Conservation (phyloP, 2,888 invertebrate species). For the Lasioglossum villosulum region DNA sequence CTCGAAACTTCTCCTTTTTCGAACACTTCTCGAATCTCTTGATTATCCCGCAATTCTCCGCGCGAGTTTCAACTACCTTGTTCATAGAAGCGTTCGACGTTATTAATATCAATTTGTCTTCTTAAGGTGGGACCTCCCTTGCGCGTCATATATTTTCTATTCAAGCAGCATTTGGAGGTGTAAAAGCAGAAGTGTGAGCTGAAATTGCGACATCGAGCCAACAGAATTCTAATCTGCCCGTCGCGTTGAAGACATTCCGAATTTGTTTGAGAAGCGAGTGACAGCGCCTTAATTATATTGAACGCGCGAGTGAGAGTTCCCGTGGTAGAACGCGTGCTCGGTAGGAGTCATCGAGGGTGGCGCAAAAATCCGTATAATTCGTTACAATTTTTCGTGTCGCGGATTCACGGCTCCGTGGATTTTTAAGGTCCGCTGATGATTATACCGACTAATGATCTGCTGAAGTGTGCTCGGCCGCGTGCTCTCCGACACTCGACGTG, state of each 20-base stretch:
- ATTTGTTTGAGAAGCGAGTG: background rate
- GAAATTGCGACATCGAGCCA: background rate
- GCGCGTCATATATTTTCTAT: too few relatives aligned
- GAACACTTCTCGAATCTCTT: too few relatives aligned
- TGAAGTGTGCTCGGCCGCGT: constrained; percentile 53
- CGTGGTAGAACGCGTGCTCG: background rate
- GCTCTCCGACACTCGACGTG: constrained; percentile 59
- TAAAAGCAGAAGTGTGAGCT: background rate
- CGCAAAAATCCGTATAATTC: constrained; percentile 31
- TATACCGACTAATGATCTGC: constrained; percentile 70
- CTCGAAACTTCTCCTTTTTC: too few relatives aligned
- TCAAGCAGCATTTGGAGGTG: background rate
- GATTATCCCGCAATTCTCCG: too few relatives aligned
- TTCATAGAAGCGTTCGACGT: too few relatives aligned
- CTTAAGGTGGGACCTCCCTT: too few relatives aligned
- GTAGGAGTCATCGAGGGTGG: constrained; percentile 5
- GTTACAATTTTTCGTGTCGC: constrained; percentile 34
- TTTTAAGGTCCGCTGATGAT: constrained; percentile 66
- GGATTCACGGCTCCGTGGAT: constrained; percentile 44
- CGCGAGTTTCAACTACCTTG: too few relatives aligned
- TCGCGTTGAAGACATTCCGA: background rate
- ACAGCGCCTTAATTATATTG: constrained; percentile 20
- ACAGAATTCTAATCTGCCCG: background rate
- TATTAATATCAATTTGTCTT: too few relatives aligned
- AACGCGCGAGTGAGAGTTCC: background rate